Base-by-base conservation (phyloP, 2,888 invertebrate species). In the Phania funesta region DNA sequence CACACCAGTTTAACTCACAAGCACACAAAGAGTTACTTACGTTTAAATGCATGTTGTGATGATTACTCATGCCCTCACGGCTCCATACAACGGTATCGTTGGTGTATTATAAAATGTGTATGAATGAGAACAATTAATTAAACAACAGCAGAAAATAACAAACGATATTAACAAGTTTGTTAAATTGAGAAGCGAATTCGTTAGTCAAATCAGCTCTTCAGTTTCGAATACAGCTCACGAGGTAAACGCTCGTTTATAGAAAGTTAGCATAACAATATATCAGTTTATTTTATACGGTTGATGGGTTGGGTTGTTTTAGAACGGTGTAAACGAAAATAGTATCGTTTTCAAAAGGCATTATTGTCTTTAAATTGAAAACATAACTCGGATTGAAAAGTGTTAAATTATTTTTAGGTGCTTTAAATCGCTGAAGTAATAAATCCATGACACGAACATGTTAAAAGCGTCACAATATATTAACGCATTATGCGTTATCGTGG, bases 1-100 rank as follows among this genome's bases (percentile, higher is more conserved):
- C 6, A 75, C 64, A 80, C 80, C 80, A 75, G 80, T 80, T 80
- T 68, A 70, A 73, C 29, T 48, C n/a, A 48, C 38, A 41, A 18
- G 48, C 26, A 38, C 24, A 29, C 3, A 62, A 20, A 18, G 11
- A 52, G 35, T 13, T 4, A 48, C 9, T 4, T 13, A 56, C 11
- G 2, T 20, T 7, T 16, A 18, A 4, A 18, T 16, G 11, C 13
- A 26, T 32, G 5, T 65, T 41, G 50, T 29, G 48, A 3, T 18
- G 13, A 80, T 80, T 75, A 80, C 80, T 76, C 80, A 76, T 80
- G 50, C 65, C 50, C 8, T 58, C 3, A 38, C 18, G 6, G 65
- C 29, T 58, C 41, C 29, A 38, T 50, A 18, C 3, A 71, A 78
- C 65, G 48, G 64, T 78, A 32, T 78, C 41, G 11, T 71, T 78